Percentiles rank a stretch among this genome's conserved stretches.
Evolutionary conservation across 2,888 invertebrate genomes (phyloP).

Genomic region (Busseola fusca): DNA sequence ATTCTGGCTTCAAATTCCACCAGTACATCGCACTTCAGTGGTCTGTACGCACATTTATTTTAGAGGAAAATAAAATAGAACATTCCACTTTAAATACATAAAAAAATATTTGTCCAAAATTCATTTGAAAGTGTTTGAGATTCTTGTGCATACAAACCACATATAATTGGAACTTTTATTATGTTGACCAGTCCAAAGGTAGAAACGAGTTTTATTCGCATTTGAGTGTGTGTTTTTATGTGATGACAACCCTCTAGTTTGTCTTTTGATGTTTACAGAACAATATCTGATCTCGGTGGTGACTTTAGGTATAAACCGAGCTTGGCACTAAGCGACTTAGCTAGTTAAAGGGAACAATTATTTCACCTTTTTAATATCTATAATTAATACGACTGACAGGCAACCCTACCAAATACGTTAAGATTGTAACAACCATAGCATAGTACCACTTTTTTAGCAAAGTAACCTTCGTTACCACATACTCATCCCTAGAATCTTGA

Average conservation of each 20-base stretch:
- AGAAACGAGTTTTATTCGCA: slow-evolving; percentile 49
- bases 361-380: background rate
- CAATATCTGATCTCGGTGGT: background rate
- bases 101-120: slow-evolving; percentile 23
- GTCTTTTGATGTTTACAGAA: slow-evolving; percentile 16
- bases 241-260: slow-evolving; percentile 14
- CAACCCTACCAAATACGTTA: background rate
- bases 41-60: slow-evolving; percentile 51
- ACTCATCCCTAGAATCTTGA: slow-evolving; percentile 3
- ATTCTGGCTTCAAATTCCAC: slow-evolving; percentile 9
- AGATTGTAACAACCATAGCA: background rate
- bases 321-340: background rate
- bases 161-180: slow-evolving; percentile 51
- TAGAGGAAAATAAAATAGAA: slow-evolving; percentile 32
- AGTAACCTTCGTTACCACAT: too few relatives aligned
- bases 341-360: background rate
- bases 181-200: slow-evolving; percentile 55
- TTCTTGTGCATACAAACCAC: slow-evolving; percentile 68
- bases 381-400: background rate
- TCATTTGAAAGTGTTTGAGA: slow-evolving; percentile 61
- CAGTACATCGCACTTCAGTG: slow-evolving; percentile 18
- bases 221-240: background rate
- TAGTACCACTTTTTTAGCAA: too few relatives aligned
- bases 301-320: background rate
- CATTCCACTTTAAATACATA: slow-evolving; percentile 15